A percentile compares a stretch with the other conserved stretches of the same genome.
Conservation (phyloP, 2,888 invertebrate genomes). For the Noctuana brunneofusca region DNA sequence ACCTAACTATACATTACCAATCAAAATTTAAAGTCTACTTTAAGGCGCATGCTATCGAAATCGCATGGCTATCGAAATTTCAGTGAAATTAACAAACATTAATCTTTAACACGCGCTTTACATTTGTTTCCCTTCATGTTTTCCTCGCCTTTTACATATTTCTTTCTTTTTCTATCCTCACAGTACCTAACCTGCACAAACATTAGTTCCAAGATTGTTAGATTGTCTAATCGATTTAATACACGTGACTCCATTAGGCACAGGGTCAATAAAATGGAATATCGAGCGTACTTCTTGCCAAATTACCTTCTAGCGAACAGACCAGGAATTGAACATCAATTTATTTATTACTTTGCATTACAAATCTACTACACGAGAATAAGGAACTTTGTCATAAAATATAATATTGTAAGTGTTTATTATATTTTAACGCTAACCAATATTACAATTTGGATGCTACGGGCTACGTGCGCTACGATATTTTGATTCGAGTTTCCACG, state of each 20-base stretch:
- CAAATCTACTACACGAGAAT: background rate
- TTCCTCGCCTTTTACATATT: too few species aligned
- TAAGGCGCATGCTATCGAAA: too few species aligned
- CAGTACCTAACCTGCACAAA: too few species aligned
- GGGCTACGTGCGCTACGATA: constrained; percentile 20
- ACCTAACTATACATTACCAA: too few species aligned
- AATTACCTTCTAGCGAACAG: constrained; percentile 22
- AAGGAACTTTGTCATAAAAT: background rate
- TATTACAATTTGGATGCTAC: background rate
- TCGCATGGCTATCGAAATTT: too few species aligned
- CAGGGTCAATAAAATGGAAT: constrained; percentile 31
- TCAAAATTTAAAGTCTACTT: too few species aligned
- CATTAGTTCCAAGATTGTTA: constrained; percentile 1
- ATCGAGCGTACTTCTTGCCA: constrained; percentile 25
- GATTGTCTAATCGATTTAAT: constrained; percentile 19
- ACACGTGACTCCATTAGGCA: constrained; percentile 27
- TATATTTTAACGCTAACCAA: too few species aligned
- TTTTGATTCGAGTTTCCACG: constrained; percentile 39
- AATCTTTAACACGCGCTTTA: too few species aligned
- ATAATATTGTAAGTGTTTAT: too few species aligned
- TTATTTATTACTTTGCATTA: constrained; percentile 2
- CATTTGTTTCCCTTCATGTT: too few species aligned
- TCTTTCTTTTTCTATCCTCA: too few species aligned
- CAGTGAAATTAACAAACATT: too few species aligned
- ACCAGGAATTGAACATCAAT: constrained; percentile 12